A percentile compares a stretch with the other conserved stretches of the same genome.
Evolutionary conservation across 2,797 vertebrate species (phyloP).

Genomic region (Brachyalestes nurse): DNA sequence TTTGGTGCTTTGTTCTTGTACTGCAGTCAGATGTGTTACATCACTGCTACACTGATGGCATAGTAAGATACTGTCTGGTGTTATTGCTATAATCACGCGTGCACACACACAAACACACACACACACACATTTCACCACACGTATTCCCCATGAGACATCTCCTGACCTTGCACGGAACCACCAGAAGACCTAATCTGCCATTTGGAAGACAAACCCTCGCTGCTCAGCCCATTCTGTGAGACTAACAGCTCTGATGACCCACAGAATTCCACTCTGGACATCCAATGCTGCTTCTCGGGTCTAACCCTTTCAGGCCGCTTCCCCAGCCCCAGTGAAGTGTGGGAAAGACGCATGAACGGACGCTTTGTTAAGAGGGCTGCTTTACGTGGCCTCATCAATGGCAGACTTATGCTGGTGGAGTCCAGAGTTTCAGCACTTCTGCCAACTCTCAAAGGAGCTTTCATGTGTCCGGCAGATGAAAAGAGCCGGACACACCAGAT

Average conservation of each 20-base stretch:
- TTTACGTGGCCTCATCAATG: constrained; percentile 44
- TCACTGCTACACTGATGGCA: constrained; percentile 6
- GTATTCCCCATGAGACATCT: background rate
- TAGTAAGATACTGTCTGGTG: constrained; percentile 1
- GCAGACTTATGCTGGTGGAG: constrained; percentile 31
- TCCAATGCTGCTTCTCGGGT: constrained; percentile 20
- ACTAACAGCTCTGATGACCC: constrained; percentile 4
- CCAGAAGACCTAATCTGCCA: background rate
- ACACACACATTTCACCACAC: background rate
- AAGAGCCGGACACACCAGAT: constrained; percentile 35
- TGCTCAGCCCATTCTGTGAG: no score
- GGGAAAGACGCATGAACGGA: constrained; percentile 44
- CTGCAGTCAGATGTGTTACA: background rate
- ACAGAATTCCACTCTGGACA: constrained; percentile 14
- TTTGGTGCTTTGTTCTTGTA: constrained; percentile 5
- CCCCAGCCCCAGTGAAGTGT: constrained; percentile 24
- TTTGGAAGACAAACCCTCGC: no score
- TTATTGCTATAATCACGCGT: background rate
- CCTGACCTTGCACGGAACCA: background rate
- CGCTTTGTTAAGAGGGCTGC: constrained; percentile 37
- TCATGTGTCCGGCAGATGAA: constrained; percentile 39
- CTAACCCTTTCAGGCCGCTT: constrained; percentile 15
- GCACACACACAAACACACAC: constrained; percentile 1
- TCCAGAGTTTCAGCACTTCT: constrained; percentile 45
- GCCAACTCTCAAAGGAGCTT: constrained; percentile 41